Evolutionary conservation across 35 echinoderm and acorn worm species (phyloP), one percentile per base, ranked within the genome.

Genomic region (Apostichopus parvimensis): DNA sequence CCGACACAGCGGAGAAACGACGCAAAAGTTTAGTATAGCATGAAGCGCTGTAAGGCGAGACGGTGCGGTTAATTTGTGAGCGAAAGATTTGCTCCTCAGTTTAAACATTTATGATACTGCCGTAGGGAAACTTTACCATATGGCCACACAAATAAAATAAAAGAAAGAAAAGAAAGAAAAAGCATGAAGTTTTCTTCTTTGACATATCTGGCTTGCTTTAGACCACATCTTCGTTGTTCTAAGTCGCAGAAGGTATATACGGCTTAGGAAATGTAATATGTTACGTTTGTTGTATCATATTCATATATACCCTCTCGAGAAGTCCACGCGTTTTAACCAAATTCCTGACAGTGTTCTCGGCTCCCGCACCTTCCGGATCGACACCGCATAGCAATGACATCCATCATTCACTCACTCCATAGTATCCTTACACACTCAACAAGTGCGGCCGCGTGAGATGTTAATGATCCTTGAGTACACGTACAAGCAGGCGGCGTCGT

Each of bases 401-500:
- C 78, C 78, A 54, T 80, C 78, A 80, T 54, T 84, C 81, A 84
- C 58, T 61, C 26, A 45, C 34, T 45, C 34, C 34, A 45, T 45
- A 45, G 58, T 61, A 61, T 61, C 58, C 58, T 61, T 12, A 57
- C 20, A 58, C 54, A 84, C 57, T 84, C 81, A 84, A 84, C 81
- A 84, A 84, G 81, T 84, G 81, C 81, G 23, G 81, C 15, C 20
- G 57, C 81, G 81, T 59, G 55, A 84, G 81, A 58, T 84, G 81
- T 84, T 84, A 84, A 84, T 84, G 81, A 55, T 58, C 81, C 81
- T 84, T 55, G 81, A 84, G 81, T 20, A 59, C 54, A 84, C 54
- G 81, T 58, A 84, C 20, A 56, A 84, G 81, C 81, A 84, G 81
- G 81, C 81, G 57, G 21, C 81, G 81, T 59, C 54, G 81, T 59